A percentile compares a stretch with the other conserved stretches of the same genome.
Conservation (phyloP, 2,888 invertebrate species). For the Melipona beecheii region DNA sequence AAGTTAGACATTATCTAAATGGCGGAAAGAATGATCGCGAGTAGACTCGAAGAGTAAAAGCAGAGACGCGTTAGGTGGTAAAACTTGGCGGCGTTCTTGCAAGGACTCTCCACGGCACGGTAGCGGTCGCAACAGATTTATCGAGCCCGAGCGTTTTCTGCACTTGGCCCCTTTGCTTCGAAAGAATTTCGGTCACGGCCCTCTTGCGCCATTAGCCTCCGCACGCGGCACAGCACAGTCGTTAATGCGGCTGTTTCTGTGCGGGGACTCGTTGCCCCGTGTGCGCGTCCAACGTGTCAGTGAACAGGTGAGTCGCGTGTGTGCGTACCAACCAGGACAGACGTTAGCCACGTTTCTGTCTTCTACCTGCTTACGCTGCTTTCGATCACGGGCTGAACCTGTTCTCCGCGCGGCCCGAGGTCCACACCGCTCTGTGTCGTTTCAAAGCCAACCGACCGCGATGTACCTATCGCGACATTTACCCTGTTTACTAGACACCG, state of each 20-base stretch:
- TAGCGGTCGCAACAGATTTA: constrained; percentile 49
- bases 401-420: constrained; percentile 53
- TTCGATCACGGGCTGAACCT: constrained; percentile 66
- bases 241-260: constrained; percentile 45
- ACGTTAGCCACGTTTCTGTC: constrained; percentile 15
- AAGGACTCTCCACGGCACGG: not conserved
- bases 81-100: not conserved
- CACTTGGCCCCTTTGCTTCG: constrained; percentile 81
- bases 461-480: constrained; percentile 20
- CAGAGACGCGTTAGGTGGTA: not conserved
- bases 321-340: constrained; percentile 25
- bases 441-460: constrained; percentile 43
- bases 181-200: constrained; percentile 83
- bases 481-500: constrained; percentile 1
- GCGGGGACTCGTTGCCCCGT: not conserved
- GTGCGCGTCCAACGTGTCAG: constrained; percentile 2
- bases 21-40: not conserved
- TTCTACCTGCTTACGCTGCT: constrained; percentile 67
- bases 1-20: constrained; percentile 17
- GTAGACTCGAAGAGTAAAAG: not conserved
- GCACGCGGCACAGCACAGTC: constrained; percentile 54
- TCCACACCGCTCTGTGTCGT: constrained; percentile 52
- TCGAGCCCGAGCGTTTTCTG: constrained; percentile 69
- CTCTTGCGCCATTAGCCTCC: constrained; percentile 75
- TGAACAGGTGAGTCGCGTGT: constrained; percentile 39